These are phyloP conservation scores for Leptinotarsa haldemani DNA, from an alignment of 2,888 invertebrate species.

Conservation along the genomic window DNA sequence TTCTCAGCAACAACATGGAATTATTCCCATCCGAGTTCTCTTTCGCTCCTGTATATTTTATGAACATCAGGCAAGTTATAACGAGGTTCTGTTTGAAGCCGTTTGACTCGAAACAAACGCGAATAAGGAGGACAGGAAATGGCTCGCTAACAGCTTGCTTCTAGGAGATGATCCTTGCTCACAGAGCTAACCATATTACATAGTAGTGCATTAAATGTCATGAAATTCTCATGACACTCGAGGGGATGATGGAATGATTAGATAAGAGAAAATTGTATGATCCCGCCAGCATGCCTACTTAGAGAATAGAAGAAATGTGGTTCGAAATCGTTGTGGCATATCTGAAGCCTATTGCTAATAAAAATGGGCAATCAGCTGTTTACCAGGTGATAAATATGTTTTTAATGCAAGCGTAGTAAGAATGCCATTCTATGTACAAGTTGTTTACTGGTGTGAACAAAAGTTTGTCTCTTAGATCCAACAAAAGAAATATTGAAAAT, in stretches of 20 bases:
- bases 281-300: not conserved
- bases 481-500: too few relatives aligned
- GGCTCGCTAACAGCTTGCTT: slow-evolving; percentile 62
- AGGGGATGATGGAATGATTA: slow-evolving; percentile 20
- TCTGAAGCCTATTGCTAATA: too few relatives aligned
- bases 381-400: too few relatives aligned
- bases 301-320: not conserved
- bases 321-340: too few relatives aligned
- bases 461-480: too few relatives aligned
- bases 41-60: slow-evolving; percentile 64
- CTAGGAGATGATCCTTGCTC: slow-evolving; percentile 58
- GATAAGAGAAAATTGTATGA: slow-evolving; percentile 32
- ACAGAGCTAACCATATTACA: slow-evolving; percentile 62
- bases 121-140: slow-evolving; percentile 48
- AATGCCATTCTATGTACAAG: too few relatives aligned
- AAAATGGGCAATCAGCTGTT: too few relatives aligned
- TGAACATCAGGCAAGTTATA: slow-evolving; percentile 67
- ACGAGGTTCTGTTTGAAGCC: slow-evolving; percentile 67
- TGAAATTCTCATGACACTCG: slow-evolving; percentile 64
- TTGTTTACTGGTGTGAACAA: too few relatives aligned
- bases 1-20: slow-evolving; percentile 57
- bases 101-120: slow-evolving; percentile 58
- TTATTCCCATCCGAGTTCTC: slow-evolving; percentile 51
- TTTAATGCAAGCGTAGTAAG: too few relatives aligned
- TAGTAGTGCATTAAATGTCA: slow-evolving; percentile 65